Conservation (phyloP, 2,888 invertebrate genomes). For the Cyclophora albipunctata region DNA sequence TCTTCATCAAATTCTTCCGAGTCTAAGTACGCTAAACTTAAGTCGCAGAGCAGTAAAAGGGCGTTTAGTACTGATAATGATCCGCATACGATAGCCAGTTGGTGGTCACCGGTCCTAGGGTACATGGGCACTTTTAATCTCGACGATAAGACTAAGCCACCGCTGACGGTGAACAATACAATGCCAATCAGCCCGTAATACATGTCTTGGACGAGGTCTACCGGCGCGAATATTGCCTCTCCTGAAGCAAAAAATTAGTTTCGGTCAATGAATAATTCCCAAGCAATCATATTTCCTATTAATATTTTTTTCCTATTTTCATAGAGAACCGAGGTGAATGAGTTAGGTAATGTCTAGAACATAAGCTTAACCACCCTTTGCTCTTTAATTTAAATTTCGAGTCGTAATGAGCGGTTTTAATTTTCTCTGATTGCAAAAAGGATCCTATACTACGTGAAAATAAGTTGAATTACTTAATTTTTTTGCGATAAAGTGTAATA, state of each 20-base stretch:
- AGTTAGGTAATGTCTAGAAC: too few relatives aligned
- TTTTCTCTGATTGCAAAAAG: too few relatives aligned
- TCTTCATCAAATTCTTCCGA: slow-evolving; percentile 65
- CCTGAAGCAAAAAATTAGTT: slow-evolving; percentile 46
- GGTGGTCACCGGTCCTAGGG: slow-evolving; percentile 51
- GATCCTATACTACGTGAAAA: too few relatives aligned
- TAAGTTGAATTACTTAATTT: too few relatives aligned
- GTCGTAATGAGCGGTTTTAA: too few relatives aligned
- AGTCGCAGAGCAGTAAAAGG: slow-evolving; percentile 54
- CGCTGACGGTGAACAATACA: slow-evolving; percentile 47
- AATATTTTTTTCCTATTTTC: too few relatives aligned
- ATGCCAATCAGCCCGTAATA: slow-evolving; percentile 58
- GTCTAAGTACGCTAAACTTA: slow-evolving; percentile 61
- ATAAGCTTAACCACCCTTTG: not conserved
- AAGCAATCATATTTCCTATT: too few relatives aligned
- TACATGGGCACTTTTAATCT: slow-evolving; percentile 32
- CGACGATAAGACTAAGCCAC: slow-evolving; percentile 44
- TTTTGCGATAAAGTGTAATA: too few relatives aligned
- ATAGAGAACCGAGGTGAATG: too few relatives aligned
- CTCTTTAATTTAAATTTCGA: not conserved
- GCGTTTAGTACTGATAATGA: slow-evolving; percentile 46
- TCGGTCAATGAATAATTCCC: slow-evolving; percentile 8
- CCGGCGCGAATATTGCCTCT: slow-evolving; percentile 58
- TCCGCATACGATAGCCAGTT: slow-evolving; percentile 37
- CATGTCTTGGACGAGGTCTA: slow-evolving; percentile 67